phyloP scores from a whole-genome alignment of 2,888 invertebrate species.

The Drosophila nr. medialis region DNA sequence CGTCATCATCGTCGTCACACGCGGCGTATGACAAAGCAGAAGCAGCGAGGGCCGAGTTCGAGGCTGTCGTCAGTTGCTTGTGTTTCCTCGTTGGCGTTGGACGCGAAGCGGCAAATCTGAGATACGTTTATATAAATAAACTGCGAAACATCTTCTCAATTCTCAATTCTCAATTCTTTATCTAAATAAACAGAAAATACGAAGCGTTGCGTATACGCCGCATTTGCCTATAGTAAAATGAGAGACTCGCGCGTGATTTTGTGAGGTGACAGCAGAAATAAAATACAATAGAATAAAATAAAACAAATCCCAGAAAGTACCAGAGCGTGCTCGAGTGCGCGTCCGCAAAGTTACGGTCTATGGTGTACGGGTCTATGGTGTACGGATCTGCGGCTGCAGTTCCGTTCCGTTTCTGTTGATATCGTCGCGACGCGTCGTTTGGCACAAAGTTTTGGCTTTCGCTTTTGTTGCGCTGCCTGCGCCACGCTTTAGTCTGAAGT shows the following conservation, averaged over 20 bases:
- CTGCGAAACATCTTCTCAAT: conserved; percentile 24
- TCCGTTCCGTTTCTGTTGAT: conserved; percentile 11
- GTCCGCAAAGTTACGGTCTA: conserved; percentile 30
- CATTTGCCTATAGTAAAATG: conserved; percentile 19
- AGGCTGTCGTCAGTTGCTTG: conserved; percentile 69
- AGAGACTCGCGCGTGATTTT: conserved; percentile 26
- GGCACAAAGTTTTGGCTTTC: conserved; percentile 51
- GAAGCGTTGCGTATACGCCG: conserved; percentile 37
- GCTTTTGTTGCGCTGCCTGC: conserved; percentile 51
- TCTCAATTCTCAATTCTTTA: conserved; percentile 3
- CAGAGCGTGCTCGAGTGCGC: conserved; percentile 67
- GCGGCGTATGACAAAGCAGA: conserved; percentile 53
- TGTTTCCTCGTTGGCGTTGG: conserved; percentile 70
- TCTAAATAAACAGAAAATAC: conserved; percentile 35
- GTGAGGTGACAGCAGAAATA: conserved; percentile 8
- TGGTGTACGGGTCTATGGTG: conserved; percentile 6
- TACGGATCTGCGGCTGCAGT: conserved; percentile 19
- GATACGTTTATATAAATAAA: conserved; percentile 7
- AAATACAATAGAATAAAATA: conserved; percentile 1
- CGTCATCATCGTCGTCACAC: conserved; percentile 27
- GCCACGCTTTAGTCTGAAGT: conserved; percentile 38
- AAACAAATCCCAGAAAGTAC: conserved; percentile 54
- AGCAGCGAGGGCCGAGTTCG: conserved; percentile 38
- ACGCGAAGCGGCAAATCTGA: conserved; percentile 58
- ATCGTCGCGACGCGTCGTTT: conserved; percentile 29